Evolutionary conservation across 1,140 invertebrate species (phyloP), one percentile per base, ranked within the genome.

Genomic region (Caenorhabditis brenneri): DNA sequence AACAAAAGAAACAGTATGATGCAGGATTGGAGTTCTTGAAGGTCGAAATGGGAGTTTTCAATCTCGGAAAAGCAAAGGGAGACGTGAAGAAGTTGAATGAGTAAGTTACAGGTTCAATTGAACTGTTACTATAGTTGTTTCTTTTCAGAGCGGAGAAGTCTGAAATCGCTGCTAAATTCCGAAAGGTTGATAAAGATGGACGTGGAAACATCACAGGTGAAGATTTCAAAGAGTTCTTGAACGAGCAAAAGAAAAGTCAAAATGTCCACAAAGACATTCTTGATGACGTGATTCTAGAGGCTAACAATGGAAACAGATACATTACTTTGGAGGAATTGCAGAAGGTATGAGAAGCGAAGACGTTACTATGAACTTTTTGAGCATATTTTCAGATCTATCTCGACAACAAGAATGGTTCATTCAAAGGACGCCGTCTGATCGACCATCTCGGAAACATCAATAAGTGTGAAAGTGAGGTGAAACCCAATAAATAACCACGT

Each of bases 41-140:
- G 46, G 94, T 81, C 49, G 97, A 99, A 93, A 99, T 99, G 97
- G 97, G 97, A 78, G 29, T 36, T 7, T 65, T 12, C 15, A 33
- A 65, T 65, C 22, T 65, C 6, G 58, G 58, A 65, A 65, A 55
- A 27, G 53, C 22, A 36, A 65, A 65, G 19, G 58, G 19, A 7
- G 29, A 65, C 7, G 36, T 0, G 0, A 6, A 33, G 29, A 22
- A 33, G 31, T 36, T 65, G 58, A 65, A 33, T 65, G 3, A n/a
- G 58, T 65, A 4, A 36, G 29, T 16, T 16, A 27, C n/a, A n/a
- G n/a, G n/a, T 1, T 36, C 9, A 19, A 6, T 33, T 2, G 0
- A 36, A 6, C 36, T 0, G 19, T 51, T 51, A 51, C 48, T n/a
- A n/a, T n/a, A 65, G 2, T 5, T 19, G 4, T 19, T 9, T 16